Evolutionary conservation across 35 echinoderm and acorn worm species (phyloP), one percentile per base, ranked within the genome.

Genomic region (Heliocidaris erythrogramma): DNA sequence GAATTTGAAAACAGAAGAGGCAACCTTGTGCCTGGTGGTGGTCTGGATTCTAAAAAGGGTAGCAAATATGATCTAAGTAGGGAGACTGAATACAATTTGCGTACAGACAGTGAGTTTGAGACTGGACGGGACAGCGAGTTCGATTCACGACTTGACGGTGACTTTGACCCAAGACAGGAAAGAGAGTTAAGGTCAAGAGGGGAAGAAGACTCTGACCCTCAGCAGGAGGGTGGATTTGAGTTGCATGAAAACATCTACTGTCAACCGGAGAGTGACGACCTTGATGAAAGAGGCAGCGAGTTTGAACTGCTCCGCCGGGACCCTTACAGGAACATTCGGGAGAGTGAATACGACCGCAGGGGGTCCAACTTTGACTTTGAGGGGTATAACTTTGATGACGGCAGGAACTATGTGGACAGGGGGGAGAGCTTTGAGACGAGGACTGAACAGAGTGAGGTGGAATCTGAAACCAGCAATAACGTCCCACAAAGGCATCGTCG

Each of bases 401-500:
- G 90, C 87, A 59, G 52, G 30, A 90, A 88, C 21, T 88, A 95
- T 88, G 94, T 95, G 30, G 94, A 95, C 49, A 49, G 88, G 35
- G 94, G 94, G 29, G 94, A 95, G 59, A 95, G 94, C 85, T 95
- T 95, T 95, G 94, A 95, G 56, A 95, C 90, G 53, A 49, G 91
- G 48, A 92, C 91, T 52, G 91, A 88, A 59, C 94, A 95, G 88
- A 95, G 94, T 32, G 94, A 95, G 53, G 94, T 88, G 9, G 94
- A 95, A 90, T 95, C 94, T 27, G 86, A 91, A 49, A 92, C 94
- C 2, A 95, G 94, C 78, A 95, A 88, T 49, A 85, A 30, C 5
- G 29, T 92, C 16, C 65, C 65, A 8, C 31, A 53, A 13, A 50
- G 30, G 30, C 94, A 50, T 31, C n/a, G n/a, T n/a, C 30, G 24